Evolutionary conservation across 2,888 invertebrate species (phyloP).

Genomic region (Brenthis hecate): DNA sequence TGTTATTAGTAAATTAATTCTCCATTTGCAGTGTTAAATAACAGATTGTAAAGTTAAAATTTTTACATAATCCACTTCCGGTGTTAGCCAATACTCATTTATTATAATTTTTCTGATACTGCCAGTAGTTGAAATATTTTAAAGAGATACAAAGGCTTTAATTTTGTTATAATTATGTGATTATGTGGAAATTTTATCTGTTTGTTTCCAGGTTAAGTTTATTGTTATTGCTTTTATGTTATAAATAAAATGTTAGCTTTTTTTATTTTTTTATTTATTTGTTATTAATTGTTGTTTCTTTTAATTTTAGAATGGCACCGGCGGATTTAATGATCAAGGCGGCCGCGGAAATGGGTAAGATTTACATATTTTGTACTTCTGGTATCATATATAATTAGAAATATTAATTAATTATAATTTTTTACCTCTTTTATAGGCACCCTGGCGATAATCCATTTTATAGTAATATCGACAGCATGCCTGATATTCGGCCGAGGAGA

Average conservation of each 20-base stretch:
- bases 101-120: constrained; percentile 12
- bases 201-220: constrained; percentile 40
- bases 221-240: constrained; percentile 48
- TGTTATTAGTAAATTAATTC: constrained; percentile 48
- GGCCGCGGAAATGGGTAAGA: constrained; percentile 92
- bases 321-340: constrained; percentile 88
- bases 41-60: constrained; percentile 33
- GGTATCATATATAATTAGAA: not conserved
- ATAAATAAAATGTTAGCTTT: constrained; percentile 62
- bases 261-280: constrained; percentile 57
- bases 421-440: constrained; percentile 82
- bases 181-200: constrained; percentile 47
- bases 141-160: not conserved
- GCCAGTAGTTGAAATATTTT: constrained; percentile 11
- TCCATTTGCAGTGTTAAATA: constrained; percentile 48
- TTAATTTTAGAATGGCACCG: constrained; percentile 93
- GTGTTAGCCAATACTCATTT: constrained; percentile 2
- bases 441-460: constrained; percentile 99
- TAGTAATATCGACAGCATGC: constrained; percentile 99
- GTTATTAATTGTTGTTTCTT: constrained; percentile 77
- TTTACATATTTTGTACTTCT: constrained; percentile 1
- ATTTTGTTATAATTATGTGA: constrained; percentile 2
- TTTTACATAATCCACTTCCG: constrained; percentile 31
- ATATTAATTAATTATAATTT: constrained; percentile 8
- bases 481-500: constrained; percentile 97